These are phyloP conservation scores for Crematogaster levior DNA, from an alignment of 2,888 invertebrate genomes.

Conservation along the genomic window DNA sequence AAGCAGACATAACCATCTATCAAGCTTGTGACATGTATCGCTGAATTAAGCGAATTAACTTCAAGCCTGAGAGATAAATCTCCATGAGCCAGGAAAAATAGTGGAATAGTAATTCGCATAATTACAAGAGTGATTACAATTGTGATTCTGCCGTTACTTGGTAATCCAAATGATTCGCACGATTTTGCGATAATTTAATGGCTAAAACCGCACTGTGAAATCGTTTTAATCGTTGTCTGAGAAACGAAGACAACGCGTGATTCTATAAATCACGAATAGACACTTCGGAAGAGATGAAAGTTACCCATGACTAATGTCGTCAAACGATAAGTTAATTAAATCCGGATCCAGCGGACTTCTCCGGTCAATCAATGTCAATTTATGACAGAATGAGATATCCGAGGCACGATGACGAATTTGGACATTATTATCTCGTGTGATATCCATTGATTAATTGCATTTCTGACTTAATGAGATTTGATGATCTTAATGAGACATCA, in stretches of 20 bases:
- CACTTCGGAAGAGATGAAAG: neutral
- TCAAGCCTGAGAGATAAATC: conserved; percentile 1
- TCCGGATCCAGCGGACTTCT: neutral
- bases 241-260: neutral
- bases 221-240: conserved; percentile 1
- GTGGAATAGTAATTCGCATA: conserved; percentile 19
- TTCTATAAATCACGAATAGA: neutral
- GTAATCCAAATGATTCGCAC: neutral
- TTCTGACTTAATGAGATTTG: conserved; percentile 1
- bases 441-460: conserved; percentile 22
- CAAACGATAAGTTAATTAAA: conserved; percentile 33
- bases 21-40: conserved; percentile 7
- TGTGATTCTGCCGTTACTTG: neutral
- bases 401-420: no score
- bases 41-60: conserved; percentile 40
- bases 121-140: conserved; percentile 15
- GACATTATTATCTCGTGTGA: neutral
- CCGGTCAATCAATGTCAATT: neutral
- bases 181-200: neutral
- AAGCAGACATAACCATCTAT: conserved; percentile 9
- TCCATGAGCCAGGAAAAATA: neutral
- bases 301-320: neutral
- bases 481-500: conserved; percentile 25
- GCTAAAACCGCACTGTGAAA: neutral
- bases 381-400: conserved; percentile 1